A percentile compares a stretch with the other conserved stretches of the same genome.
Evolutionary conservation across 2,888 invertebrate species (phyloP).

Genomic region (Phytoseiulus persimilis): DNA sequence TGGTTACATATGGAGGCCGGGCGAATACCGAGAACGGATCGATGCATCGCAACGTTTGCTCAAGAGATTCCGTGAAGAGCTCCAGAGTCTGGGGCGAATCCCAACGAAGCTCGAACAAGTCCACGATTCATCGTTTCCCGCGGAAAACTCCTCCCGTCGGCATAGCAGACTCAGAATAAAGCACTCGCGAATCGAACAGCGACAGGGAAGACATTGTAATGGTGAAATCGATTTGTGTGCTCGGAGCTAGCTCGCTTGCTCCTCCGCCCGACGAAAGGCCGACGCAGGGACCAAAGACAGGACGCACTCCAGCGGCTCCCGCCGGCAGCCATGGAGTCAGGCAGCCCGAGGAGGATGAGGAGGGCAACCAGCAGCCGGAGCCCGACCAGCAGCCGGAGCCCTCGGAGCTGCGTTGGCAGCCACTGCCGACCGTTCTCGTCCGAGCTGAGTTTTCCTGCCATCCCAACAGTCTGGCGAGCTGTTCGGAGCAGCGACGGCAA

Average conservation of each 20-base stretch:
- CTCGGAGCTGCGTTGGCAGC: not conserved
- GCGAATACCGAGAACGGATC: too few species aligned
- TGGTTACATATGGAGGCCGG: too few species aligned
- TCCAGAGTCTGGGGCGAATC: too few species aligned
- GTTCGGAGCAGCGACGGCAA: not conserved
- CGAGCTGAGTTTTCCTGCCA: not conserved
- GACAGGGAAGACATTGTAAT: not conserved
- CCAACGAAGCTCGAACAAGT: too few species aligned
- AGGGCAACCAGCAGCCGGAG: not conserved
- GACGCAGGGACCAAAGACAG: not conserved
- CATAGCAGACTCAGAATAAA: not conserved
- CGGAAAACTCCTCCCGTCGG: not conserved
- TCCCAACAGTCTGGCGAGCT: not conserved
- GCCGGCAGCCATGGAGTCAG: not conserved
- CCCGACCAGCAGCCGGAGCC: not conserved
- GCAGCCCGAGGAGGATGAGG: not conserved
- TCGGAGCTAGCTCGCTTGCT: not conserved
- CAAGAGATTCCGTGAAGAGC: too few species aligned
- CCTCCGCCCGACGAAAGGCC: not conserved
- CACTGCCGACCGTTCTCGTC: too few species aligned
- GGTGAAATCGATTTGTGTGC: not conserved
- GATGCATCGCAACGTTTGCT: too few species aligned
- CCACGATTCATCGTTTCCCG: not conserved
- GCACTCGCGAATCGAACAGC: not conserved
- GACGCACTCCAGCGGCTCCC: not conserved